A percentile compares a stretch with the other conserved stretches of the same genome.
phyloP scores from a whole-genome alignment of 2,113 vertebrate genomes.

The Paraplagusia blochii region DNA sequence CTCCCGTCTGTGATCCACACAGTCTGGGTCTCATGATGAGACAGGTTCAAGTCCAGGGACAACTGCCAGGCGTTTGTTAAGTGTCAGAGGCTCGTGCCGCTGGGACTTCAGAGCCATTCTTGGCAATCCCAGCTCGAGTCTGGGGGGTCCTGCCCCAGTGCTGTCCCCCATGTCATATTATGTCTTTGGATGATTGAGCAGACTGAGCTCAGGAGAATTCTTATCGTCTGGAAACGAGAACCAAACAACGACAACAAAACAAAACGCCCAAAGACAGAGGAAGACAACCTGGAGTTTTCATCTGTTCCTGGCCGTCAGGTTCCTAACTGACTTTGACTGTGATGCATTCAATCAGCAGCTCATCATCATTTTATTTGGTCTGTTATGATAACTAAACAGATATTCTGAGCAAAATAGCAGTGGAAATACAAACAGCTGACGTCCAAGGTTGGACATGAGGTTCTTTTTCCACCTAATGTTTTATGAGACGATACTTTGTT shows the following conservation, averaged over 20 bases:
- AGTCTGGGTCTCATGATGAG: slow-evolving; percentile 59
- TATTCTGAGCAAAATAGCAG: slow-evolving; percentile 3
- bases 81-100: slow-evolving; percentile 75
- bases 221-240: slow-evolving; percentile 69
- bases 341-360: neutral
- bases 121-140: slow-evolving; percentile 62
- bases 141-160: slow-evolving; percentile 56
- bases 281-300: slow-evolving; percentile 41
- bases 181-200: slow-evolving; percentile 56
- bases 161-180: slow-evolving; percentile 65
- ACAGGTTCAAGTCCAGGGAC: slow-evolving; percentile 71
- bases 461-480: neutral
- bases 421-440: slow-evolving; percentile 33
- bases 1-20: slow-evolving; percentile 41
- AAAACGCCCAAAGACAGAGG: slow-evolving; percentile 46
- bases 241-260: slow-evolving; percentile 74
- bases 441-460: neutral
- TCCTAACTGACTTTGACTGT: slow-evolving; percentile 2
- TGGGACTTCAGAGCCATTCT: slow-evolving; percentile 69
- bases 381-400: slow-evolving; percentile 27
- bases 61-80: slow-evolving; percentile 77
- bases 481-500: neutral
- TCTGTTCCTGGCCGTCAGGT: slow-evolving; percentile 65
- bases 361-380: neutral
- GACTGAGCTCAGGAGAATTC: slow-evolving; percentile 31